A percentile compares a stretch with the other conserved stretches of the same genome.
Conservation (phyloP, 2,113 vertebrate genomes). For the Podarcis raffonei region DNA sequence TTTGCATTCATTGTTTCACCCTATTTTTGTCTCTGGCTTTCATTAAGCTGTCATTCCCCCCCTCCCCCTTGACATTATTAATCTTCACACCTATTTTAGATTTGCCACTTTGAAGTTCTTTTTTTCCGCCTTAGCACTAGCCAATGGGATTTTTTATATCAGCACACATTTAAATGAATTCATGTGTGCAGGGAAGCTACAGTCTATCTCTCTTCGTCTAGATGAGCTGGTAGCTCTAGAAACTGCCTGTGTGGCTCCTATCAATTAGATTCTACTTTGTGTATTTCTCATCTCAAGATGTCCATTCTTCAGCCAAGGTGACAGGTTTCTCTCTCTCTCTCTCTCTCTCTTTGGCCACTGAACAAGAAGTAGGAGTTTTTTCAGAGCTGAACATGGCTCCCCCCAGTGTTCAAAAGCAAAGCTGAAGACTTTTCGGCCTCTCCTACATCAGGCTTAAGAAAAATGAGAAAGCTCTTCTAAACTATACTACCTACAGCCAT, state of each 20-base stretch:
- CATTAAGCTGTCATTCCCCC: not conserved
- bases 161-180: not conserved
- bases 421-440: not conserved
- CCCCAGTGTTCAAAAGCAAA: slow-evolving; percentile 20
- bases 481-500: not conserved
- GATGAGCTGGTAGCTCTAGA: not conserved
- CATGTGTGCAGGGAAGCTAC: not conserved
- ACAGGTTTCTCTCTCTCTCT: not conserved
- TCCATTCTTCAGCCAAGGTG: not conserved
- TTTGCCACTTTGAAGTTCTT: not conserved
- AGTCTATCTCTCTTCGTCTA: not conserved
- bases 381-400: not conserved
- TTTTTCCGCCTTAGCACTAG: not conserved
- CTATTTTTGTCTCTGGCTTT: too few relatives aligned
- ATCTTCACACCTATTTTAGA: not conserved
- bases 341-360: not conserved
- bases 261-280: not conserved
- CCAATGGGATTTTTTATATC: not conserved
- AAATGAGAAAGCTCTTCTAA: not conserved
- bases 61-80: not conserved
- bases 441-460: not conserved
- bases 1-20: too few relatives aligned
- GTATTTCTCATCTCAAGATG: not conserved
- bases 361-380: not conserved
- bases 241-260: not conserved